phyloP scores from a whole-genome alignment of 2,797 vertebrate species.

The Aeoliscus strigatus region DNA sequence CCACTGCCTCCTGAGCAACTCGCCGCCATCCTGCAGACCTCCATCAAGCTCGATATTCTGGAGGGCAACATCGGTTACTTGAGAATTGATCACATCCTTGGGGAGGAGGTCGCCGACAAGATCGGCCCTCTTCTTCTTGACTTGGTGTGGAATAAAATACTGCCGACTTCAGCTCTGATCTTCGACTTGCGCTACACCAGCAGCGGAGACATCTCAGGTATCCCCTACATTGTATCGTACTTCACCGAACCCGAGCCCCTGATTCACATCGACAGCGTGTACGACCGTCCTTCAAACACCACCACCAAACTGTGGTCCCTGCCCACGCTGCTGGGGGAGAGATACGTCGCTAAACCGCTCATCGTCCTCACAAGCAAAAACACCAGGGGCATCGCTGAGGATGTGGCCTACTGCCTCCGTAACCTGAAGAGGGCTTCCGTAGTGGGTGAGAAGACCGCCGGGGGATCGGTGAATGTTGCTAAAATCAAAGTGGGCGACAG shows the following conservation, averaged over 20 bases:
- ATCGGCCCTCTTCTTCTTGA: slow-evolving; percentile 81
- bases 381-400: slow-evolving; percentile 86
- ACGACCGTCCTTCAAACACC: slow-evolving; percentile 82
- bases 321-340: slow-evolving; percentile 77
- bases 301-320: slow-evolving; percentile 85
- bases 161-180: slow-evolving; percentile 85
- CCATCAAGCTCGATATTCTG: slow-evolving; percentile 81
- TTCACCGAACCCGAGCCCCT: slow-evolving; percentile 75
- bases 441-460: slow-evolving; percentile 86
- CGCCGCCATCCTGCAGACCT: slow-evolving; percentile 75
- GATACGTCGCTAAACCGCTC: slow-evolving; percentile 84
- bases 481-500: slow-evolving; percentile 82
- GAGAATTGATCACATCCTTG: slow-evolving; percentile 86
- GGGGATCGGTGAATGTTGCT: slow-evolving; percentile 82
- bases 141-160: slow-evolving; percentile 84
- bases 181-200: slow-evolving; percentile 85
- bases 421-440: slow-evolving; percentile 84
- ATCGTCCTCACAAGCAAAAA: slow-evolving; percentile 83
- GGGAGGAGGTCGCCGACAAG: slow-evolving; percentile 80
- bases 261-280: slow-evolving; percentile 87
- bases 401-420: slow-evolving; percentile 87
- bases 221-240: slow-evolving; percentile 91
- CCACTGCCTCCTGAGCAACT: slow-evolving; percentile 78
- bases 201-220: slow-evolving; percentile 82
- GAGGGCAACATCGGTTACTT: slow-evolving; percentile 88